Evolutionary conservation across 2,888 invertebrate genomes (phyloP).

Genomic region (Himalopsyche anomala): DNA sequence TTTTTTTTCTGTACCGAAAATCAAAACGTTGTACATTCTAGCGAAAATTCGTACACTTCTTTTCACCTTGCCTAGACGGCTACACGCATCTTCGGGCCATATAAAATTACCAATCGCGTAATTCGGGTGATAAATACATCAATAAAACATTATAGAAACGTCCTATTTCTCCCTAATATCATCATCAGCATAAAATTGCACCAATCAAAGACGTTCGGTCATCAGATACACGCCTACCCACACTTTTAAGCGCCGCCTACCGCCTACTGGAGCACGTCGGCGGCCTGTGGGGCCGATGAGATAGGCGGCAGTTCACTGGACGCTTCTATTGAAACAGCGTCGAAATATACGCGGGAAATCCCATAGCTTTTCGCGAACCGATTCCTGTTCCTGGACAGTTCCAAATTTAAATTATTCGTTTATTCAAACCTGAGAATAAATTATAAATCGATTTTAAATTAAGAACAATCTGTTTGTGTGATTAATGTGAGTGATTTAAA

Average conservation of each 20-base stretch:
- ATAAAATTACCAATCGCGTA: not conserved
- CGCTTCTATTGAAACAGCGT: not conserved
- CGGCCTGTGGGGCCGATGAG: conserved; percentile 6
- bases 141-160: not conserved
- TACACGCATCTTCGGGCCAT: too few species aligned
- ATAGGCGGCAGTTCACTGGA: conserved; percentile 5
- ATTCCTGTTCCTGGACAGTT: too few species aligned
- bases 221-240: not conserved
- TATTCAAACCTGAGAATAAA: too few species aligned
- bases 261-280: not conserved
- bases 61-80: too few species aligned
- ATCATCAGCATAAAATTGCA: not conserved
- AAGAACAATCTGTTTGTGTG: too few species aligned
- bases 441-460: too few species aligned
- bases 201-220: conserved; percentile 6
- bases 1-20: too few species aligned
- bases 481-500: too few species aligned
- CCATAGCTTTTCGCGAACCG: not conserved
- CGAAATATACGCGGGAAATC: not conserved
- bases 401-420: too few species aligned
- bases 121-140: not conserved
- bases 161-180: conserved; percentile 1
- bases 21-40: too few species aligned
- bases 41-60: too few species aligned
- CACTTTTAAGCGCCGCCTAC: conserved; percentile 2